Conservation (phyloP, 1,140 invertebrate species). For the Trichonephila clavipes region DNA sequence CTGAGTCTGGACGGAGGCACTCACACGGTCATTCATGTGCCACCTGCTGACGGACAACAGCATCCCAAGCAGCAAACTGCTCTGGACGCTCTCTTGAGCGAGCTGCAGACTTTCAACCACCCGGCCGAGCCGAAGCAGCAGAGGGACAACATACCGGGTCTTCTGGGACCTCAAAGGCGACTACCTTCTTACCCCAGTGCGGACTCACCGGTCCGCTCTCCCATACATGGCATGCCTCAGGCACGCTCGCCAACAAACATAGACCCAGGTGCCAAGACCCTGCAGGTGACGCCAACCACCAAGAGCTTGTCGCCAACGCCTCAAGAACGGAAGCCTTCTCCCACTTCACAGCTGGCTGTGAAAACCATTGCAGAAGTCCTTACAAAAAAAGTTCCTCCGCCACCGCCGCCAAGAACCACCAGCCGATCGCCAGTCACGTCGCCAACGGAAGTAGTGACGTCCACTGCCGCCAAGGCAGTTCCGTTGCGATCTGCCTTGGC, state of each 20-base stretch:
- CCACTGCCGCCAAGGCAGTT: slow-evolving; percentile 81
- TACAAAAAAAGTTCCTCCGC: slow-evolving; percentile 86
- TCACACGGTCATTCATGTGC: slow-evolving; percentile 78
- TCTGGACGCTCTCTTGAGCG: slow-evolving; percentile 96
- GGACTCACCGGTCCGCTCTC: slow-evolving; percentile 73
- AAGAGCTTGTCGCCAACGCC: slow-evolving; percentile 71
- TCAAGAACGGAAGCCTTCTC: slow-evolving; percentile 47
- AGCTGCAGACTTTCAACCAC: slow-evolving; percentile 89
- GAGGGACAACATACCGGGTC: slow-evolving; percentile 70
- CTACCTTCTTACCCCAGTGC: slow-evolving; percentile 76
- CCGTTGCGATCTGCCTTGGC: slow-evolving; percentile 79
- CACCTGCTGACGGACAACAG: slow-evolving; percentile 78
- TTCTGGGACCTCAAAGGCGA: slow-evolving; percentile 68
- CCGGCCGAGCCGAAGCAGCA: slow-evolving; percentile 66
- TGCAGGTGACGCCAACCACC: slow-evolving; percentile 35
- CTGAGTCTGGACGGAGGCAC: slow-evolving; percentile 71
- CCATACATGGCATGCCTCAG: slow-evolving; percentile 71
- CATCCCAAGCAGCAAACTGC: slow-evolving; percentile 85
- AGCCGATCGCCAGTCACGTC: slow-evolving; percentile 91
- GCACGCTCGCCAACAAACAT: slow-evolving; percentile 43
- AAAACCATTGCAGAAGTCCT: slow-evolving; percentile 66
- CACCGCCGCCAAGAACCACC: slow-evolving; percentile 91
- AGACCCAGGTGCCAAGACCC: slow-evolving; percentile 61
- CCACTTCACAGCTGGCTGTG: slow-evolving; percentile 64
- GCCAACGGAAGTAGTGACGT: slow-evolving; percentile 42